Evolutionary conservation across 2,888 invertebrate species (phyloP), one percentile per base, ranked within the genome.

Genomic region (Calephelis perditalis): DNA sequence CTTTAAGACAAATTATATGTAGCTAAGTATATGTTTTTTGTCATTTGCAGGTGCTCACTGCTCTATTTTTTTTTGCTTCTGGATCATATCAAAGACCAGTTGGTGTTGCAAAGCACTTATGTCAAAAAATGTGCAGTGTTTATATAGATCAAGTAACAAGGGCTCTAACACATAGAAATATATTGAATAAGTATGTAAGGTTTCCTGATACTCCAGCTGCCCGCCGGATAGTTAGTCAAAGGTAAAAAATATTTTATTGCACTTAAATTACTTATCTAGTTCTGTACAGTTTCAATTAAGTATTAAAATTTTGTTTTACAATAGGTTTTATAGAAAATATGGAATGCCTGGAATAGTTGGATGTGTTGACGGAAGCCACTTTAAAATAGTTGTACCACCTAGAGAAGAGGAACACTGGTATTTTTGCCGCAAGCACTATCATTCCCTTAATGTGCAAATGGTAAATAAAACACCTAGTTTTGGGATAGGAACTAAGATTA

Each of bases 91-190:
- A 66, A 10, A 36, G 60, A 5, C 57, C 60, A 9, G 61, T 67
- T 8, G 68, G 66, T 36, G 62, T 60, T 11, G 67, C 65, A 8
- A 63, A 64, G 44, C 12, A 63, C 15, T 7, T 67, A 2, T 62
- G 62, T 15, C 67, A 69, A 62, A 67, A 63, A 62, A 70, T 63
- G 56, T 65, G 65, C 56, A 70, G 67, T 62, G 57, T 62, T 0
- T 68, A 67, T 54, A 67, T 70, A n/a, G 56, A 66, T 55, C 54
- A 67, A 44, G 67, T 69, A 7, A 65, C 65, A 8, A 37, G 62
- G 12, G 69, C 65, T 12, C 36, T 69, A 5, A 66, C 59, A 35
- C 59, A 61, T 40, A 47, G 6, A 7, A 55, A 58, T 10, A 62
- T 67, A 4, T 7, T 64, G 9, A 43, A 57, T 44, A 57, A 57